Evolutionary conservation across 2,888 invertebrate genomes (phyloP).

Genomic region (Leptopterna dolabrata): DNA sequence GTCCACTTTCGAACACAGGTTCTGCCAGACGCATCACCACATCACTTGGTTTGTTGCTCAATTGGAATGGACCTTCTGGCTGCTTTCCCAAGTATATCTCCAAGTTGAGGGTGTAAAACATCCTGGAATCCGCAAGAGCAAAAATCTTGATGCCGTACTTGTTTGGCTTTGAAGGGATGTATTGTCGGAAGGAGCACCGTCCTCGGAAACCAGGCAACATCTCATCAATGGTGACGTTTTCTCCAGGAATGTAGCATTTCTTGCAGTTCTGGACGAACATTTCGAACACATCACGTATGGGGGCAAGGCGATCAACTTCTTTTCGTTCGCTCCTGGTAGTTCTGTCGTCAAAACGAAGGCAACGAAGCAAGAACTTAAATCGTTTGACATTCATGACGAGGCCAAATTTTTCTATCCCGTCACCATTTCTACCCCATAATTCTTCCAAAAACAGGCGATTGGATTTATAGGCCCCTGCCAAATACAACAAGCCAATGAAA

Average conservation of each 20-base stretch:
- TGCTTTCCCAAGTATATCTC: too few species aligned
- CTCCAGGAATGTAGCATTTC: too few species aligned
- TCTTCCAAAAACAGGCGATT: conserved; percentile 19
- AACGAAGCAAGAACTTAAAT: neutral
- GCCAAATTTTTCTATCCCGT: too few species aligned
- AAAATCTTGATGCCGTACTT: conserved; percentile 9
- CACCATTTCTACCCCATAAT: conserved; percentile 36
- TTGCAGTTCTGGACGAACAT: conserved; percentile 64
- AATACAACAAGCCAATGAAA: conserved; percentile 59
- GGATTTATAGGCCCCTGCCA: conserved; percentile 42
- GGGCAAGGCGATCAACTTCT: conserved; percentile 61
- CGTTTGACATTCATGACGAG: conserved; percentile 55
- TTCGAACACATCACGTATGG: conserved; percentile 63
- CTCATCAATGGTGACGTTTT: neutral
- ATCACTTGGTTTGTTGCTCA: too few species aligned
- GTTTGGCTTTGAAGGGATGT: too few species aligned
- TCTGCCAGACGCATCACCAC: too few species aligned
- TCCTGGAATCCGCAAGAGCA: conserved; percentile 10
- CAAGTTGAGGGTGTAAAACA: too few species aligned
- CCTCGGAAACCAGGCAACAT: too few species aligned
- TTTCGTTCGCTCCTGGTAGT: conserved; percentile 60
- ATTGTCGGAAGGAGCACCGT: too few species aligned
- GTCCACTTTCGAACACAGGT: conserved; percentile 59
- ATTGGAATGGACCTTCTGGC: too few species aligned
- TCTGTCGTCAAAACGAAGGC: conserved; percentile 16